Evolutionary conservation across 2,888 invertebrate genomes (phyloP), one percentile per base, ranked within the genome.

Genomic region (Standfussiana lucernea): DNA sequence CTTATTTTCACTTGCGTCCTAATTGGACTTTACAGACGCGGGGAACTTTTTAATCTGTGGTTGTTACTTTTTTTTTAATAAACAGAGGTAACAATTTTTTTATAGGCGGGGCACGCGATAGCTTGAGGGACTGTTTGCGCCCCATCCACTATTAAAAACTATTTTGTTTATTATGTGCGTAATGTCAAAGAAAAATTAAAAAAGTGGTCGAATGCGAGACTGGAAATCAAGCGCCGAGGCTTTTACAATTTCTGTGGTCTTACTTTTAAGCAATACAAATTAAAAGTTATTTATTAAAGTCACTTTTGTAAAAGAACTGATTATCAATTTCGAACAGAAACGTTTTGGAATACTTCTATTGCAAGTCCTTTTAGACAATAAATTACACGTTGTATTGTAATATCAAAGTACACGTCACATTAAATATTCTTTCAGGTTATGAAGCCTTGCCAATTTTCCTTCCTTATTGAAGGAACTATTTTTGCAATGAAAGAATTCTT

Each of bases 31-130:
- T 84, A 87, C 83, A 88, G 84, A 81, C 77, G 80, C 72, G 82
- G 88, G 82, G 81, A 83, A 88, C 84, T 88, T 88, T 88, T 88
- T 88, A 86, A 88, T 88, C 80, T 88, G 87, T 76, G 88, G 86
- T 86, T 67, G 68, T 78, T 65, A 78, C 77, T 81, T 88, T 86
- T 85, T 79, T 86, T 87, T 86, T 82, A 81, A 79, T 87, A 79
- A 70, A 72, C 84, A 72, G 77, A 62, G 72, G 65, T 82, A 86
- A 87, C 83, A 76, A 69, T 83, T 82, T 86, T 83, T 83, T 88
- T 86, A 88, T 80, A 87, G 80, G 59, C 35, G 53, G 64, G 68
- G 77, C 85, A 84, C 82, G 77, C 76, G 81, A 77, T 71, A 18
- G 64, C 72, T 66, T 45, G 6, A 59, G 82, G 86, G 75, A 37